phyloP scores from a whole-genome alignment of 2,113 vertebrate genomes.

The Poecile atricapillus region DNA sequence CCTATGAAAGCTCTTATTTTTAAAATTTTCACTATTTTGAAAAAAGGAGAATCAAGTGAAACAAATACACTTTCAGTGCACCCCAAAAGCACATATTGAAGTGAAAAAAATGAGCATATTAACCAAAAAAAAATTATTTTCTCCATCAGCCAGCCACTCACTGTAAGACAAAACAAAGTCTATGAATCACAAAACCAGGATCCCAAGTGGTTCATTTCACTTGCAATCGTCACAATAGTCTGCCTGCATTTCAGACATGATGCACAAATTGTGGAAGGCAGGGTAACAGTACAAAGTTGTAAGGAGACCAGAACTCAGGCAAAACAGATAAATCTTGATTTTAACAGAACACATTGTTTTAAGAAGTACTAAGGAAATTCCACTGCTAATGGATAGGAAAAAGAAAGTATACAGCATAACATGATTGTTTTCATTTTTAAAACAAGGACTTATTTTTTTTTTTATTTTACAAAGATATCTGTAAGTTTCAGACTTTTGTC shows the following conservation, averaged over 20 bases:
- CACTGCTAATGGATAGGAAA: neutral
- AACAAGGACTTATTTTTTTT: neutral
- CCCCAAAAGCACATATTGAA: neutral
- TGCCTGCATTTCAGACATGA: slow-evolving; percentile 10
- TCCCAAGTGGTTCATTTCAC: slow-evolving; percentile 36
- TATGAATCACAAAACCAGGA: slow-evolving; percentile 23
- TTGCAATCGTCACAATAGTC: neutral
- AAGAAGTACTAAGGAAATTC: neutral
- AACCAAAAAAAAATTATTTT: slow-evolving; percentile 16
- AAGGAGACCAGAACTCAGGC: neutral
- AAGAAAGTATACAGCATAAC: neutral
- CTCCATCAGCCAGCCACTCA: neutral
- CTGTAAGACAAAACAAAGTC: neutral
- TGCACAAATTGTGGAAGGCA: neutral
- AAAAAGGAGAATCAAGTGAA: neutral
- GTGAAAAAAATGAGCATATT: neutral
- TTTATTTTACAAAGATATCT: neutral
- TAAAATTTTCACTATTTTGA: neutral
- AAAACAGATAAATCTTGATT: neutral
- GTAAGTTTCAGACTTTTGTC: neutral
- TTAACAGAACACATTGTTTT: neutral
- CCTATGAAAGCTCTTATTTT: neutral
- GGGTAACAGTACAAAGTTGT: neutral
- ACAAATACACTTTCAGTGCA: neutral
- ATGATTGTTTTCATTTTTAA: neutral